Conservation (phyloP, 2,797 vertebrate species). For the Cryptoprocta ferox region DNA sequence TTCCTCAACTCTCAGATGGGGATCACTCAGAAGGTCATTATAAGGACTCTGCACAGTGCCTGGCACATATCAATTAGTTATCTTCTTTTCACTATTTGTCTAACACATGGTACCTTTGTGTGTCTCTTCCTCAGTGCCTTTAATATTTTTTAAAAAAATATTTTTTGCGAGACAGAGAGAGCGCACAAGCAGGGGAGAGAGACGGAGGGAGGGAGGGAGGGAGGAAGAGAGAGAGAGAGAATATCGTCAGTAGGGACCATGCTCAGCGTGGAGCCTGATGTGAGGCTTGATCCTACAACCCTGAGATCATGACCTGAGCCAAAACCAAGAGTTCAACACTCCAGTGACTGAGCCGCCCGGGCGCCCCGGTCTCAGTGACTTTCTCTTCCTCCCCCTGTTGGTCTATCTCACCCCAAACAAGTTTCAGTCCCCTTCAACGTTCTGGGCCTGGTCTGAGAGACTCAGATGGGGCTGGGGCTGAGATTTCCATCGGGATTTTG, state of each 20-base stretch:
- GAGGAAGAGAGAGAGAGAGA: too few species aligned
- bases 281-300: too few species aligned
- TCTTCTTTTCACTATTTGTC: neutral
- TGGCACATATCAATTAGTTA: neutral
- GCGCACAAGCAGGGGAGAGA: too few species aligned
- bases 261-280: too few species aligned
- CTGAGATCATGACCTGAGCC: too few species aligned
- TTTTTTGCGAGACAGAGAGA: too few species aligned
- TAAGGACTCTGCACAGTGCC: neutral
- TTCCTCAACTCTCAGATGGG: neutral
- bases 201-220: too few species aligned
- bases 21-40: neutral
- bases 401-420: neutral
- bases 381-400: neutral
- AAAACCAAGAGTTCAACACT: too few species aligned
- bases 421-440: neutral
- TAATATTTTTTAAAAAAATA: too few species aligned
- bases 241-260: too few species aligned
- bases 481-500: neutral
- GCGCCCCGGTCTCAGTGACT: too few species aligned
- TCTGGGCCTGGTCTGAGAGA: neutral
- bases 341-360: too few species aligned
- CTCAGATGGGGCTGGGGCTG: rapidly evolving
- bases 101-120: neutral
- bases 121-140: neutral